Evolutionary conservation across 2,113 vertebrate species (phyloP).

Genomic region (Erythrocercus mccallii): DNA sequence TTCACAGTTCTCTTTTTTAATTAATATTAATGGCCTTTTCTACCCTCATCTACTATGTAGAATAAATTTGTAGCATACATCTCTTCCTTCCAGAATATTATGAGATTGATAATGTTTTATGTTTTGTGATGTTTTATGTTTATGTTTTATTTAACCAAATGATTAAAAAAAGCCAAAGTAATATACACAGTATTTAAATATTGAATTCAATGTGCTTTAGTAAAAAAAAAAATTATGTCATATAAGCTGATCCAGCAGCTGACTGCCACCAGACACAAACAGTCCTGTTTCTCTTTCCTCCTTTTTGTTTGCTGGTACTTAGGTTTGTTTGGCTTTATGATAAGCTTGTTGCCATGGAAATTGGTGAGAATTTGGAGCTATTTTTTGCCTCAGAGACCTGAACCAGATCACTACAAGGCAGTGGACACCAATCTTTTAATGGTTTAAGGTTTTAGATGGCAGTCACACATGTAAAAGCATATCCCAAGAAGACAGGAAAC

Average conservation of each 20-base stretch:
- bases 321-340: neutral
- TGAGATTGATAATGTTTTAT: neutral
- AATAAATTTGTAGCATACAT: neutral
- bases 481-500: neutral
- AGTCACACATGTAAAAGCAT: neutral
- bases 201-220: rapidly evolving
- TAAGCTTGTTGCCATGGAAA: neutral
- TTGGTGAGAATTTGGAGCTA: neutral
- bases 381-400: neutral
- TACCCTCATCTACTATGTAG: rapidly evolving
- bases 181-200: neutral
- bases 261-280: neutral
- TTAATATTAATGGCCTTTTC: neutral
- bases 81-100: neutral
- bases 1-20: neutral
- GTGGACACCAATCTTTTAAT: neutral
- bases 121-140: neutral
- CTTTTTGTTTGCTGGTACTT: neutral
- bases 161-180: neutral
- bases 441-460: neutral
- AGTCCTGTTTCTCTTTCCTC: neutral
- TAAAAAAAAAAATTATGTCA: neutral
- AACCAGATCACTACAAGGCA: neutral
- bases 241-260: neutral
- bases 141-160: too few relatives aligned